These are phyloP conservation scores for Trachemys scripta DNA, from an alignment of 2,113 vertebrate species.

Conservation along the genomic window DNA sequence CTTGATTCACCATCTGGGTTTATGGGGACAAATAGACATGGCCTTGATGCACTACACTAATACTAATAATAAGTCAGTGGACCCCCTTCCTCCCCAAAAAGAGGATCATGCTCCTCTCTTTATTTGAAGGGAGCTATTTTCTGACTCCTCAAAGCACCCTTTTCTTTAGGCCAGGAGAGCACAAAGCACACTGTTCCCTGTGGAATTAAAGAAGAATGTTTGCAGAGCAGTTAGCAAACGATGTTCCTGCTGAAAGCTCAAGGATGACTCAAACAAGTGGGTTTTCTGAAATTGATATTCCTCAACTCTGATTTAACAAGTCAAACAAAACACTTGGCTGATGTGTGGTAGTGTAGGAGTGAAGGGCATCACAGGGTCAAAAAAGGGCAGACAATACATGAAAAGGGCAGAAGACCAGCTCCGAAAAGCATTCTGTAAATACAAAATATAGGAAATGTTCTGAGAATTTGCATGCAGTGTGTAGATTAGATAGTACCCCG, in stretches of 20 bases:
- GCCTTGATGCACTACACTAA: background rate
- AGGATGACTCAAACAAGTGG: conserved; percentile 8
- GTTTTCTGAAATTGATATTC: background rate
- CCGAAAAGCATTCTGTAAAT: background rate
- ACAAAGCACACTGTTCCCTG: background rate
- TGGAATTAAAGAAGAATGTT: background rate
- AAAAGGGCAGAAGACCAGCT: background rate
- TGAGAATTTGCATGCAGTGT: background rate
- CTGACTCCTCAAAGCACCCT: background rate
- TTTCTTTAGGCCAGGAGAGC: background rate
- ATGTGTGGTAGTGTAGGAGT: background rate
- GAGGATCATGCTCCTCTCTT: background rate
- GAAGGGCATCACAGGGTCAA: background rate
- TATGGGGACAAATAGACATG: background rate
- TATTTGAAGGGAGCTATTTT: background rate
- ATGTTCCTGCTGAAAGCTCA: background rate
- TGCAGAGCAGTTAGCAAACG: background rate
- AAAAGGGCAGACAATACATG: background rate
- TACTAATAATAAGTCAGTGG: background rate
- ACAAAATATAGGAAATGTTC: background rate
- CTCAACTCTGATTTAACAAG: background rate
- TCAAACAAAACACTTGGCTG: background rate
- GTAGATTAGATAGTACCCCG: background rate
- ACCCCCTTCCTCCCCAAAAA: background rate
- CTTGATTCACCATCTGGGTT: background rate